Percentiles rank a stretch among this genome's conserved stretches.
Conservation (phyloP, 2,113 vertebrate species). For the Girardinichthys multiradiatus region DNA sequence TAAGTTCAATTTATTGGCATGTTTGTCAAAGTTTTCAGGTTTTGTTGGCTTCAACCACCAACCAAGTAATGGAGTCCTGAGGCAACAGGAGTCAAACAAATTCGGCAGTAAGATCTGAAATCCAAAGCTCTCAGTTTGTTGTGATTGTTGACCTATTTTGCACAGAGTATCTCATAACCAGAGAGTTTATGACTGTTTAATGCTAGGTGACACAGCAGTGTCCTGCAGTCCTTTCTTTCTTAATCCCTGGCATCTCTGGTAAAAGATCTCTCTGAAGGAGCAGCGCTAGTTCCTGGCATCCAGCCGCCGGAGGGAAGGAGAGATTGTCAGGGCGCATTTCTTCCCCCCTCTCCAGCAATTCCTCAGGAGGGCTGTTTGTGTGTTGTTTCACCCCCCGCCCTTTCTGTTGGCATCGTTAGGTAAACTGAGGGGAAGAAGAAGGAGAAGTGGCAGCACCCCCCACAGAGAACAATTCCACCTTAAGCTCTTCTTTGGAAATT, state of each 20-base stretch:
- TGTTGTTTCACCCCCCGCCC: slow-evolving; percentile 17
- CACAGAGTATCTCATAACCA: slow-evolving; percentile 76
- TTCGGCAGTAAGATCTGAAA: slow-evolving; percentile 11
- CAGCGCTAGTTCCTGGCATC: slow-evolving; percentile 65
- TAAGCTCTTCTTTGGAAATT: slow-evolving; percentile 72
- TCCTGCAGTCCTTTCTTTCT: slow-evolving; percentile 71
- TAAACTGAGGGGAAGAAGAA: slow-evolving; percentile 42
- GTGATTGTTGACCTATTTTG: slow-evolving; percentile 75
- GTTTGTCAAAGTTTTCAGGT: neutral
- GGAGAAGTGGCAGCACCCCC: slow-evolving; percentile 38
- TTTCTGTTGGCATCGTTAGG: slow-evolving; percentile 39
- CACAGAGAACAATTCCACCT: slow-evolving; percentile 69
- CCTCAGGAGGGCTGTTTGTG: slow-evolving; percentile 61
- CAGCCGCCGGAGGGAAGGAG: slow-evolving; percentile 69
- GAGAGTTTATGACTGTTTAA: slow-evolving; percentile 76
- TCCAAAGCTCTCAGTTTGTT: slow-evolving; percentile 22
- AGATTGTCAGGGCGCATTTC: slow-evolving; percentile 81
- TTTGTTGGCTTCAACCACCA: slow-evolving; percentile 8
- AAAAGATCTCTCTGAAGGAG: slow-evolving; percentile 76
- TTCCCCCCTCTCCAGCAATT: slow-evolving; percentile 69
- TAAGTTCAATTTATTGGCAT: neutral
- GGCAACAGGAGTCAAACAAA: neutral
- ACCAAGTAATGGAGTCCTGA: slow-evolving; percentile 7
- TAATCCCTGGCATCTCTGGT: slow-evolving; percentile 73
- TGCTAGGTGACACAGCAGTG: slow-evolving; percentile 76